A percentile compares a stretch with the other conserved stretches of the same genome.
These are phyloP conservation scores for Acanthopleura granulata DNA, from an alignment of 2,888 invertebrate genomes.

Conservation along the genomic window DNA sequence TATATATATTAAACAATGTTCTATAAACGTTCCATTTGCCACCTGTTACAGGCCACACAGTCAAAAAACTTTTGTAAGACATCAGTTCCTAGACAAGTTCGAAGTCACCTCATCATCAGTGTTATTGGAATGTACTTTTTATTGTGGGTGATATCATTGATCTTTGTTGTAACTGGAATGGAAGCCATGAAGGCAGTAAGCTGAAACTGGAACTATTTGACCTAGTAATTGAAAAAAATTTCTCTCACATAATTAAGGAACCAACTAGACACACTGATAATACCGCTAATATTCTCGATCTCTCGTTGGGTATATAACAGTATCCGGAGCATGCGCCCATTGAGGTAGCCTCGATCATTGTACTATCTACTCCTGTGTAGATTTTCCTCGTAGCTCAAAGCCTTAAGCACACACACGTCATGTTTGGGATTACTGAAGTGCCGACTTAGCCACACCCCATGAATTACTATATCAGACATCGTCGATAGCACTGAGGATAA, in stretches of 20 bases:
- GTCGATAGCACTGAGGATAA: background rate
- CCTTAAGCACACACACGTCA: background rate
- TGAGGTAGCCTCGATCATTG: background rate
- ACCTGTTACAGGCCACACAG: background rate
- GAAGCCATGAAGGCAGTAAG: background rate
- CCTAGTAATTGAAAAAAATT: background rate
- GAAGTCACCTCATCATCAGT: background rate
- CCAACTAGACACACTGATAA: background rate
- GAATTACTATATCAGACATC: background rate
- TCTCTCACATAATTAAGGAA: no score
- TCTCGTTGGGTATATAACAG: background rate
- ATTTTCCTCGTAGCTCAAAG: background rate
- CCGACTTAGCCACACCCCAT: background rate
- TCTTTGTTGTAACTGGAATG: background rate
- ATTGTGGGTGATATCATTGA: background rate
- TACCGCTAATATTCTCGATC: background rate
- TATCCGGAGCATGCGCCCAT: background rate
- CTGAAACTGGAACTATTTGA: background rate
- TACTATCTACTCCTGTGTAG: background rate
- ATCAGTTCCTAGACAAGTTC: background rate
- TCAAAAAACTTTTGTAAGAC: background rate
- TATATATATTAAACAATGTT: background rate
- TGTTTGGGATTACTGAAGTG: background rate
- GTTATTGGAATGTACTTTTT: background rate
- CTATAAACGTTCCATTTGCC: background rate